Conservation (phyloP, 2,113 vertebrate species). For the Nothocercus nigrocapillus region DNA sequence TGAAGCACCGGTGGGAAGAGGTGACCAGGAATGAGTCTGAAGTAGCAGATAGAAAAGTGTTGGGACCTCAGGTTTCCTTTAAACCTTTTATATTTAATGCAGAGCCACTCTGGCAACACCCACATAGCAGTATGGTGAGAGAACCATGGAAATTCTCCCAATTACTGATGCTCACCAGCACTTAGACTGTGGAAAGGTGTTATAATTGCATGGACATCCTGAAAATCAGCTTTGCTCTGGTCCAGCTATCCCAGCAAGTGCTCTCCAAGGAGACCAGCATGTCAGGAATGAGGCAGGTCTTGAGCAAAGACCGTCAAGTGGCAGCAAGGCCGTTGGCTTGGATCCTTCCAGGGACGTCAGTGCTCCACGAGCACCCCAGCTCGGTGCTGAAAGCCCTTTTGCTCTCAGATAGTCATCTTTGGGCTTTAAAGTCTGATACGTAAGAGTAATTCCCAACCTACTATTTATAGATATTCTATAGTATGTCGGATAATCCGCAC, state of each 20-base stretch:
- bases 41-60: neutral
- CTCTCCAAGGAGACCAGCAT: neutral
- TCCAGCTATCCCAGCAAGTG: neutral
- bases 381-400: neutral
- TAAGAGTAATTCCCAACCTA: neutral
- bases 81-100: neutral
- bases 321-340: fast-evolving
- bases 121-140: neutral
- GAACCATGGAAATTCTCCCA: neutral
- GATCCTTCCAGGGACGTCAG: fast-evolving
- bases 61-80: neutral
- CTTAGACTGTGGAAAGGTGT: neutral
- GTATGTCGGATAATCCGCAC: neutral
- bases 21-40: neutral
- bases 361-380: neutral
- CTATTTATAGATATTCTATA: neutral
- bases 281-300: neutral
- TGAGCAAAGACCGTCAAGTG: neutral
- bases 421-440: neutral
- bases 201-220: neutral
- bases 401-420: neutral
- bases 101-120: neutral
- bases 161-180: neutral
- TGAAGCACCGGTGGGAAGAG: neutral
- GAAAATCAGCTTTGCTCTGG: neutral